A percentile compares a stretch with the other conserved stretches of the same genome.
phyloP scores from a whole-genome alignment of 1,140 invertebrate genomes.

The Colletes latitarsis region DNA sequence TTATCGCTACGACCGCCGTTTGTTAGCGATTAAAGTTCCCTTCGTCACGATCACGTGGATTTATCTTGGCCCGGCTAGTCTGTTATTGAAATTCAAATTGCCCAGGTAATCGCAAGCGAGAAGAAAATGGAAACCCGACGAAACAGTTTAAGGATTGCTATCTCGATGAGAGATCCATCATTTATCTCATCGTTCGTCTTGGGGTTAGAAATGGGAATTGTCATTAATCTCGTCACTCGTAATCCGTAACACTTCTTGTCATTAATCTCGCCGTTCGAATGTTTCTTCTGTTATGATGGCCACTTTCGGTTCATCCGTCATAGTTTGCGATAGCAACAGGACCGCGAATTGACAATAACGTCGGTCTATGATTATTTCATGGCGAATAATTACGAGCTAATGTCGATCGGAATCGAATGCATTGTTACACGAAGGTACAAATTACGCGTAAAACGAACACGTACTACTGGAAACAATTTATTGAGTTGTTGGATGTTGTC shows the following conservation, averaged over 20 bases:
- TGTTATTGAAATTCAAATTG: constrained; percentile 9
- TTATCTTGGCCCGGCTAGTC: neutral
- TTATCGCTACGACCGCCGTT: neutral
- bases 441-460: too few species aligned
- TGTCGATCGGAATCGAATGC: neutral
- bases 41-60: neutral
- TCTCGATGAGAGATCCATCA: neutral
- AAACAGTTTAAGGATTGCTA: neutral
- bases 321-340: neutral
- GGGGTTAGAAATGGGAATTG: neutral
- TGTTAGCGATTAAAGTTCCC: neutral
- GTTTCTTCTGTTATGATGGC: neutral
- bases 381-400: too few species aligned
- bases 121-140: neutral
- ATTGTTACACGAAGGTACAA: too few species aligned
- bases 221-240: constrained; percentile 20
- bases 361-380: neutral
- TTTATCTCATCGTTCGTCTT: neutral
- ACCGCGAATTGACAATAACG: neutral
- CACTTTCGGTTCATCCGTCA: neutral
- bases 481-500: too few species aligned
- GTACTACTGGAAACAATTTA: too few species aligned
- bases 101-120: neutral
- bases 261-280: constrained; percentile 14
- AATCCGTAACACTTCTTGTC: neutral